A percentile compares a stretch with the other conserved stretches of the same genome.
Conservation (phyloP, 2,797 vertebrate genomes). For the Propithecus perrieri region DNA sequence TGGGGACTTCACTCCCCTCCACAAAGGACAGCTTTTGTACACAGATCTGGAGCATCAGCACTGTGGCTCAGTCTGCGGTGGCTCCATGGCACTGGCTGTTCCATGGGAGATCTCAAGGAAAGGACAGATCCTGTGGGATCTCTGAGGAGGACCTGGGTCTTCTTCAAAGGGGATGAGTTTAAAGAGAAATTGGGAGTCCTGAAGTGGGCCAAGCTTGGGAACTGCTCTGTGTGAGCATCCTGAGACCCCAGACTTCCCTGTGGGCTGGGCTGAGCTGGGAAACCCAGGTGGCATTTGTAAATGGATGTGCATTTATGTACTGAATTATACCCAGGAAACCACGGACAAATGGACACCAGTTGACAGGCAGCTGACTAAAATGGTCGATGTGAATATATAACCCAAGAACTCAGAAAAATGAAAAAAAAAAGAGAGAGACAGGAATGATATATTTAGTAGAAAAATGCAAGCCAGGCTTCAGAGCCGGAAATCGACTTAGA, state of each 20-base stretch:
- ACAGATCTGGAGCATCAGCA: not conserved
- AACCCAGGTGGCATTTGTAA: not conserved
- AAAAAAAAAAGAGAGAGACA: not conserved
- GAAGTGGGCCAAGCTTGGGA: not conserved
- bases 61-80: accelerated
- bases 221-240: not conserved
- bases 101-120: not conserved
- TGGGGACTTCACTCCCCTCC: not conserved
- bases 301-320: not conserved
- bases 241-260: not conserved
- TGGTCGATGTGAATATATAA: not conserved
- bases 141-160: not conserved
- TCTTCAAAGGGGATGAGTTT: not conserved
- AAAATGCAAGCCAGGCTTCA: conserved; percentile 1
- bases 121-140: no score
- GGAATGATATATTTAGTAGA: not conserved
- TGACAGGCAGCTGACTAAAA: not conserved
- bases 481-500: not conserved
- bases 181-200: not conserved
- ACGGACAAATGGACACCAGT: not conserved
- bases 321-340: not conserved
- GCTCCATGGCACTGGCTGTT: accelerated
- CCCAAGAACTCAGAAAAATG: not conserved
- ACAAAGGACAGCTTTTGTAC: not conserved
- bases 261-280: not conserved